phyloP scores from a whole-genome alignment of 2,888 invertebrate species.

The Aquatica leii region DNA sequence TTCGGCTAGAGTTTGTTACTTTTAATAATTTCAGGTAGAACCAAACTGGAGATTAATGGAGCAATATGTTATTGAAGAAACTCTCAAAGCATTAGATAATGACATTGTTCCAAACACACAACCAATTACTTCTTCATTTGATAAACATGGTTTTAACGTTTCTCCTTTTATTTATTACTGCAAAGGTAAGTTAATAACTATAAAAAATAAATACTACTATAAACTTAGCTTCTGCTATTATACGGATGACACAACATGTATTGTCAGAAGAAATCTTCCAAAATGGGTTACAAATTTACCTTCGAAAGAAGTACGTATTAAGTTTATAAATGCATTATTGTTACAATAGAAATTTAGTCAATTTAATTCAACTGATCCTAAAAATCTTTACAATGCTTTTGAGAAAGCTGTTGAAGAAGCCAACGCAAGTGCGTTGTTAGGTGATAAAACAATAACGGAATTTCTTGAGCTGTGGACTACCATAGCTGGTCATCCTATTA shows the following conservation, averaged over 20 bases:
- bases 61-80: slow-evolving; percentile 57
- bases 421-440: slow-evolving; percentile 2
- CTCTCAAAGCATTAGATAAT: slow-evolving; percentile 20
- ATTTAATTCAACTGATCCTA: slow-evolving; percentile 44
- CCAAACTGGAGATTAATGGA: slow-evolving; percentile 59
- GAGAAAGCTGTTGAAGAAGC: slow-evolving; percentile 32
- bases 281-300: slow-evolving; percentile 13
- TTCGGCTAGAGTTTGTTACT: too few relatives aligned
- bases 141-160: not conserved
- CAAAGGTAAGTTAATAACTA: not conserved
- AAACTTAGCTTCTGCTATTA: not conserved
- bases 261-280: slow-evolving; percentile 14
- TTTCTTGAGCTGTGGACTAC: slow-evolving; percentile 24
- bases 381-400: slow-evolving; percentile 50
- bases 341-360: not conserved
- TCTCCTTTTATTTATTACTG: not conserved
- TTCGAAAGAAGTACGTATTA: slow-evolving; percentile 5
- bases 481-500: slow-evolving; percentile 30
- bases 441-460: not conserved
- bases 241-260: slow-evolving; percentile 14
- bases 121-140: not conserved
- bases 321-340: not conserved
- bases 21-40: slow-evolving; percentile 29
- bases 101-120: not conserved
- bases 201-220: not conserved